Evolutionary conservation across 1,140 invertebrate species (phyloP), one percentile per base, ranked within the genome.

Genomic region (Drosophila kurseongensis): DNA sequence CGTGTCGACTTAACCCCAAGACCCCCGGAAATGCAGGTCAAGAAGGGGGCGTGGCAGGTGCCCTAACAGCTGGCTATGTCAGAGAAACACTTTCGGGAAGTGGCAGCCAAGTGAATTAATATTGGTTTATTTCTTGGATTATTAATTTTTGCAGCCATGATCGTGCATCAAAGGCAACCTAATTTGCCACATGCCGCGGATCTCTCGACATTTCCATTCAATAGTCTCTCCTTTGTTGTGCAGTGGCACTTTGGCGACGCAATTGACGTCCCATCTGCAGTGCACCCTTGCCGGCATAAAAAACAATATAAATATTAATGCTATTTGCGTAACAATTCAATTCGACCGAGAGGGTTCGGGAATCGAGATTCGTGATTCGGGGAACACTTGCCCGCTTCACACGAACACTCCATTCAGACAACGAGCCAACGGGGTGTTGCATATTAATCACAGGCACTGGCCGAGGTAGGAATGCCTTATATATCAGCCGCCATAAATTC

Each of bases 291-390:
- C 23, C 50, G 40, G 16, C 8, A 41, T 27, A 75, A 67, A 67
- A 78, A 80, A 75, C 72, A 80, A 88, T 89, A 90, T 89, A 90
- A 89, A 89, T 89, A 89, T 90, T 89, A 89, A 89, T 90, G 80
- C 77, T 90, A 78, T 89, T 90, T 89, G 85, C 85, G 78, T 80
- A 89, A 89, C 77, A 82, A 85, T 90, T 89, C 84, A 90, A 89
- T 89, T 80, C 73, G 72, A 47, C 4, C 38, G 32, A 55, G 27
- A 56, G 57, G 69, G 74, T 63, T 56, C 67, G 67, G 7, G 7
- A 32, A 6, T 32, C 29, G 29, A 8, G 29, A 32, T 7, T 32
- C 29, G 5, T 52, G 65, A 67, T 59, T 56, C 67, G 67, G 41
- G 76, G 57, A 77, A 89, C 84, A 89, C 80, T 89, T 75, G 84